These are phyloP conservation scores for Magallana angulata DNA, from an alignment of 1,140 invertebrate genomes.

Conservation along the genomic window DNA sequence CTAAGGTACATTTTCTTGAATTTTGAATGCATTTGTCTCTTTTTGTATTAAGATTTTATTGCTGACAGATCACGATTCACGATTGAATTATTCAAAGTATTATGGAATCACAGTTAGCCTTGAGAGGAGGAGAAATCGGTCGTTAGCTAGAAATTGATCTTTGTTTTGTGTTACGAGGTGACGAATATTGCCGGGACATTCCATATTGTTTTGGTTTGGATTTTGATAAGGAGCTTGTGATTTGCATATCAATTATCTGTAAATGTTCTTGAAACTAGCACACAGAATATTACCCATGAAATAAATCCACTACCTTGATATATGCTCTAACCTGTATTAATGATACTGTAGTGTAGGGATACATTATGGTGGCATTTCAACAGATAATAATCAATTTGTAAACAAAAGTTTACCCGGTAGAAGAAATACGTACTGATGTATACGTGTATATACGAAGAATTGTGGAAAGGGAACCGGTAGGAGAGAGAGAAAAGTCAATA, in stretches of 20 bases:
- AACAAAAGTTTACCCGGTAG: too few relatives aligned
- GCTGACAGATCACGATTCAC: neutral
- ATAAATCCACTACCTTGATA: neutral
- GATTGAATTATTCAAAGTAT: neutral
- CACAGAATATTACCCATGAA: neutral
- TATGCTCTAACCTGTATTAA: neutral
- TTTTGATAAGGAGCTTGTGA: conserved; percentile 14
- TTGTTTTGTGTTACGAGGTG: neutral
- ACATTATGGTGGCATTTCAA: too few relatives aligned
- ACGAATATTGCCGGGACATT: conserved; percentile 16
- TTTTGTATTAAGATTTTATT: neutral
- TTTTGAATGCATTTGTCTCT: neutral
- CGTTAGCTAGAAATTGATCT: conserved; percentile 19
- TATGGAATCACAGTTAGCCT: neutral
- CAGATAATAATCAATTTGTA: too few relatives aligned
- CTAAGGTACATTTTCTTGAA: neutral
- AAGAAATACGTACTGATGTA: too few relatives aligned
- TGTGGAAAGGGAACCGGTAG: neutral
- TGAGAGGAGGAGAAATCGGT: conserved; percentile 1
- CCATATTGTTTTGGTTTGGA: neutral
- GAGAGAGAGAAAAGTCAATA: neutral
- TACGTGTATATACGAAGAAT: too few relatives aligned
- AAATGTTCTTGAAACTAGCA: conserved; percentile 1
- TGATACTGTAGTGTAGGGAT: neutral
- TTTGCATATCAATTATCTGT: conserved; percentile 30